Base-by-base conservation (phyloP, 64 coral and sea anemone species). In the Montipora efflorescens region DNA sequence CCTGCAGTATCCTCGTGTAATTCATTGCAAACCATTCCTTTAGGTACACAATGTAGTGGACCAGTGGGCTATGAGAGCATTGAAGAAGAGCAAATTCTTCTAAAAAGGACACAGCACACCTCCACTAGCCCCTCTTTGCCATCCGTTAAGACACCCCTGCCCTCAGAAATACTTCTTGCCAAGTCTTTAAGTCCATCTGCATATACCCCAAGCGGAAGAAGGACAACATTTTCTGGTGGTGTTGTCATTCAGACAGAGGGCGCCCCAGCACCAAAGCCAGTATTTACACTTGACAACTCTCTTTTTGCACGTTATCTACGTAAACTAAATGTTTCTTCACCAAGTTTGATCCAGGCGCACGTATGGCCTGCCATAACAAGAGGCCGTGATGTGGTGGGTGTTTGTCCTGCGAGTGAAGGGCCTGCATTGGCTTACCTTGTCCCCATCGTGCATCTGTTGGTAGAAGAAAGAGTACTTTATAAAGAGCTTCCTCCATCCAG, bases 361-460 rank as follows among this genome's bases (percentile, higher is more conserved):
- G 82, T 73, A 15, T 99, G 98, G 98, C 92, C 98, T 52, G 92
- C 98, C 20, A 46, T 99, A 19, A 67, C 91, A 62, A 90, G 98
- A 5, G 98, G 98, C 11, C 86, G 98, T 75, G 98, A 99, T 92
- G 90, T 99, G 53, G 92, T 90, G 47, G 98, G 89, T 4, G 79
- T 99, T 55, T 92, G 95, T 44, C 67, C 68, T 4, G 83, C 23
- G 47, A 79, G 75, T 74, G 72, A 88, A 18, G 91, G 73, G 8
- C 89, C 92, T 61, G 94, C 68, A 70, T 53, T 79, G 23, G 92
- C 95, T 2, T 99, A 96, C 67, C 52, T 99, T 25, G 50, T 96
- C 14, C 98, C 98, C 20, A 92, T 99, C 78, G 84, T 99, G 4
- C 81, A 96, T 20, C 85, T 66, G 58, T 72, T 86, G 20, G 51